Evolutionary conservation across 2,888 invertebrate genomes (phyloP), one percentile per base, ranked within the genome.

Genomic region (Nomada lathburiana): DNA sequence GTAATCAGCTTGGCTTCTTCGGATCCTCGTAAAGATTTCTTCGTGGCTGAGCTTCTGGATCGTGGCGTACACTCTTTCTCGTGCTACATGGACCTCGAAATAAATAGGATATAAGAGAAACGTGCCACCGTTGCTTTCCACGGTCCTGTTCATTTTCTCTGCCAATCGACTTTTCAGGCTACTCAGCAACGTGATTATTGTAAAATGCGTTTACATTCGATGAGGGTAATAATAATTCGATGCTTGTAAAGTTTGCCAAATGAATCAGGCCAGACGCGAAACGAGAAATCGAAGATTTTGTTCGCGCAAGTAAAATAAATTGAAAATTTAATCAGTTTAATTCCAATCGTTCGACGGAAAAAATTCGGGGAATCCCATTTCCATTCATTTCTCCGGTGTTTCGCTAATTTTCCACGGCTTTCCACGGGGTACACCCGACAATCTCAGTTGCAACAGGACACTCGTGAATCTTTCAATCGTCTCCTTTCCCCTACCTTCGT

Each of bases 401-500:
- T 57, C 63, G 65, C 70, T 67, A 78, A 78, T 80, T 80, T 75
- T n/a, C 50, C 23, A 26, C 36, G 29, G 16, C 36, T n/a, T 16
- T 68, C 44, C n/a, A 20, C 11, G 11, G 10, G 23, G 36, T n/a
- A 52, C n/a, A 59, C 44, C 67, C 13, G 60, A 55, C 29, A 53
- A 69, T 62, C 71, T 59, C 26, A 5, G 79, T 81, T 64, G 36
- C 53, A 52, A 16, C 52, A 59, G 75, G 67, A 71, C 75, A 52
- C 67, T 74, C 67, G 44, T 81, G 71, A 84, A 81, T 85, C 78
- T 84, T 85, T 81, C 75, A 84, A 72, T 42, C 50, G 55, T 74
- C 29, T 20, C 53, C 42, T 60, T 26, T 55, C 42, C 29, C 55
- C 7, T 36, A 47, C 26, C 55, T 50, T 36, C 36, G 36, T 36